These are phyloP conservation scores for Solea solea DNA, from an alignment of 2,113 vertebrate genomes.

Conservation along the genomic window DNA sequence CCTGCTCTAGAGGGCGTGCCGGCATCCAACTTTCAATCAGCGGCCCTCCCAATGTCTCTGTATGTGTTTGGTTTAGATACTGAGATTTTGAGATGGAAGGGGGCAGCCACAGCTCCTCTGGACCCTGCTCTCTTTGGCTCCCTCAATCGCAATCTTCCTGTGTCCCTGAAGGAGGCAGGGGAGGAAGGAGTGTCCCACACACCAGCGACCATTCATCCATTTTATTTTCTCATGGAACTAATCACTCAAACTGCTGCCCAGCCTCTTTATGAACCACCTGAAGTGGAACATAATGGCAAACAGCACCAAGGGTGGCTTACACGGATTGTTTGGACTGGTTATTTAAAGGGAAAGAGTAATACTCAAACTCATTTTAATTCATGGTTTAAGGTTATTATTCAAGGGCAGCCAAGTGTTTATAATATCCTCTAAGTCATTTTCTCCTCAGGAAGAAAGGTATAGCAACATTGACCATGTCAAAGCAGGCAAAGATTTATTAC, in stretches of 20 bases:
- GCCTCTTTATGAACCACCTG: constrained; percentile 60
- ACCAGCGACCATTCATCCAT: constrained; percentile 74
- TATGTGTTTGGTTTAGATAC: constrained; percentile 56
- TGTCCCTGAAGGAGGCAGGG: constrained; percentile 31
- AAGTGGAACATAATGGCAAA: constrained; percentile 50
- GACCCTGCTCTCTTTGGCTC: constrained; percentile 45
- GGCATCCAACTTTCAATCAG: constrained; percentile 37
- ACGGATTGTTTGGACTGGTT: constrained; percentile 54
- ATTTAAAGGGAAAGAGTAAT: constrained; percentile 57
- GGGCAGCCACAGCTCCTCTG: constrained; percentile 48
- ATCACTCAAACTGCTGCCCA: constrained; percentile 53
- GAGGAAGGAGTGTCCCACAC: constrained; percentile 56
- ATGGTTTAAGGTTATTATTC: constrained; percentile 52
- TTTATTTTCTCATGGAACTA: constrained; percentile 61
- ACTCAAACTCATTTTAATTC: constrained; percentile 43
- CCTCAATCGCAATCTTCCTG: constrained; percentile 43
- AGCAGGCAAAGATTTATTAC: constrained; percentile 33
- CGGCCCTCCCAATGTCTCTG: constrained; percentile 54
- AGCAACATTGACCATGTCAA: constrained; percentile 37
- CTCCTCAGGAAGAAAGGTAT: constrained; percentile 25
- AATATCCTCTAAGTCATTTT: constrained; percentile 50
- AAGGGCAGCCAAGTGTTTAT: constrained; percentile 60
- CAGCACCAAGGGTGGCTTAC: constrained; percentile 38
- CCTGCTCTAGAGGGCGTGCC: constrained; percentile 74
- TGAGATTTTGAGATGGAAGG: constrained; percentile 50